Evolutionary conservation across 2,797 vertebrate genomes (phyloP).

Genomic region (Pygocentrus nattereri): DNA sequence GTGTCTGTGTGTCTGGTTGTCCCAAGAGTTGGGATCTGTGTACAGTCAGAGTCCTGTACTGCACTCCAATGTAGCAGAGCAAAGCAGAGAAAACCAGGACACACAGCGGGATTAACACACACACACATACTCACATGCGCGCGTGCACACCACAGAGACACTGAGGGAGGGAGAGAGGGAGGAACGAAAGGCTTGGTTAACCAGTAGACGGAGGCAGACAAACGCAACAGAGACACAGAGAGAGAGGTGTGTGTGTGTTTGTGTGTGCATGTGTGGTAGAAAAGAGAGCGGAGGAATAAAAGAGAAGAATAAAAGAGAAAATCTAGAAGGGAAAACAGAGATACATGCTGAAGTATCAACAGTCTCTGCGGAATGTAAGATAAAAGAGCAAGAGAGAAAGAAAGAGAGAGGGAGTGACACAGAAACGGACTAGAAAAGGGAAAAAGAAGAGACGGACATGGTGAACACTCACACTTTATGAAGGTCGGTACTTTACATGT

Average conservation of each 20-base stretch:
- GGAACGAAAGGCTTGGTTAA: constrained; percentile 39
- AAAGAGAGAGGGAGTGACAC: constrained; percentile 19
- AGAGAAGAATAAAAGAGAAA: constrained; percentile 19
- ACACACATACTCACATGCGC: constrained; percentile 36
- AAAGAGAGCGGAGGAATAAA: constrained; percentile 35
- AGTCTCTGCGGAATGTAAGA: constrained; percentile 12
- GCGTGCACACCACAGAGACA: constrained; percentile 3
- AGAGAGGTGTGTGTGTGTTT: constrained; percentile 16
- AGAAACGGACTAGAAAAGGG: constrained; percentile 8
- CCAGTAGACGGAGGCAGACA: constrained; percentile 48
- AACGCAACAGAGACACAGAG: constrained; percentile 15
- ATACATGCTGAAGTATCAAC: constrained; percentile 6
- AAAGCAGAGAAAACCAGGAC: constrained; percentile 57
- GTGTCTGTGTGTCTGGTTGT: constrained; percentile 4
- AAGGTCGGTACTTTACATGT: constrained; percentile 38
- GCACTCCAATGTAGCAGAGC: constrained; percentile 39
- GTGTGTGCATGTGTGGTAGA: constrained; percentile 17
- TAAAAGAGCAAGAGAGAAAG: background rate
- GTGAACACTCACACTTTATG: constrained; percentile 8
- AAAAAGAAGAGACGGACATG: background rate
- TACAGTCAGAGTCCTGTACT: constrained; percentile 28
- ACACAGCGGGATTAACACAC: constrained; percentile 54
- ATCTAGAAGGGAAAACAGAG: constrained; percentile 44
- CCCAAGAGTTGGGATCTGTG: constrained; percentile 15
- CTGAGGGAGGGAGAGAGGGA: constrained; percentile 26